Evolutionary conservation across 2,888 invertebrate genomes (phyloP), one percentile per base, ranked within the genome.

Genomic region (Leptothorax acervorum): DNA sequence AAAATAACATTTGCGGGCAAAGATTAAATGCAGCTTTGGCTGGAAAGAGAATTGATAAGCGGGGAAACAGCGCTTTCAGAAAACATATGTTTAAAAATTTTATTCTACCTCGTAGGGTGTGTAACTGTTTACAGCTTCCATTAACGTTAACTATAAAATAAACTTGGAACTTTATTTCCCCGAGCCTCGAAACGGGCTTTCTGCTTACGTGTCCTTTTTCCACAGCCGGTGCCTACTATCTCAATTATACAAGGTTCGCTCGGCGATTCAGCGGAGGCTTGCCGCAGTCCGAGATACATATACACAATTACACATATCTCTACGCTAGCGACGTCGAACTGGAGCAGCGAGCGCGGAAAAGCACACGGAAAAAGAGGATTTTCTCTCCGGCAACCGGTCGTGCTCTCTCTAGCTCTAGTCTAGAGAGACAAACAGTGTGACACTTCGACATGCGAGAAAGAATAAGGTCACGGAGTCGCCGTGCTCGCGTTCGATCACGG

Each of bases 351-450:
- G 55, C 53, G 68, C 35, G 78, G 82, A 82, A 84, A 74, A 71
- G 68, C 81, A 55, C n/a, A 31, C 23, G n/a, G 65, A 83, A 85
- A 90, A 88, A 79, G 79, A 84, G 83, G 81, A 87, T 85, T 70
- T 76, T 83, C 76, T 83, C 82, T 73, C 82, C 66, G 65, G 66
- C 68, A 85, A 88, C 87, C 87, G 88, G 87, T 90, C 88, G 84
- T 63, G 71, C 84, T 84, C 90, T 35, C 35, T 89, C 86, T 83
- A 83, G 62, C 79, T 84, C 75, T 15, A 42, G 81, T 66, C 87
- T 73, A 48, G 68, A 48, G 70, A 85, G 87, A 90, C 85, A 86
- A 87, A 87, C 87, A 85, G 78, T 68, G 78, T 90, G 88, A 90
- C 90, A 90, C 88, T 89, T 90, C 51, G 84, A 62, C 57, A 68